Evolutionary conservation across 1,140 invertebrate genomes (phyloP).

Genomic region (Megalopta genalis): DNA sequence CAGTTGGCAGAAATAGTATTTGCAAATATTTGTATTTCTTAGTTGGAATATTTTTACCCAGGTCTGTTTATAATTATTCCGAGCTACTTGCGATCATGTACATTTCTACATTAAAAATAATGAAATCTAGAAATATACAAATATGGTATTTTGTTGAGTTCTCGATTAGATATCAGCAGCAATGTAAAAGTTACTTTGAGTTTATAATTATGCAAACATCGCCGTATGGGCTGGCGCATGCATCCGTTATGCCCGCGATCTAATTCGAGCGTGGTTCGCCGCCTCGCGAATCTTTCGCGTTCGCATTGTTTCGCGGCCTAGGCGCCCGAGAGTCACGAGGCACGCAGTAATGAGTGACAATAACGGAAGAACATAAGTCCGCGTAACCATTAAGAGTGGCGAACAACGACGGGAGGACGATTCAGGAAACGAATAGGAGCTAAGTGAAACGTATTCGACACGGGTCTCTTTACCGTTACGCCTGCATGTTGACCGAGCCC

Average conservation of each 20-base stretch:
- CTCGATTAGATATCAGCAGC: too few relatives aligned
- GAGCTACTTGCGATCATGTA: too few relatives aligned
- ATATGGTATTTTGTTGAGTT: too few relatives aligned
- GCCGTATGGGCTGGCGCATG: too few relatives aligned
- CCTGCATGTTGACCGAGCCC: slow-evolving; percentile 46
- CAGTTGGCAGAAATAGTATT: too few relatives aligned
- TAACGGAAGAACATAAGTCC: slow-evolving; percentile 18
- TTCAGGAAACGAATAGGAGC: slow-evolving; percentile 56
- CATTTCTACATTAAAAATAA: too few relatives aligned
- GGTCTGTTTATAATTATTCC: too few relatives aligned
- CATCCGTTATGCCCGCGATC: slow-evolving; percentile 2
- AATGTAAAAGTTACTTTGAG: too few relatives aligned
- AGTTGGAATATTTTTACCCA: too few relatives aligned
- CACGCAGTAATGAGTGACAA: slow-evolving; percentile 10
- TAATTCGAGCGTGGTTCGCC: background rate
- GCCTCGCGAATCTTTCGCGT: background rate
- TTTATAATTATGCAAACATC: too few relatives aligned
- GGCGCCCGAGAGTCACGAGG: background rate
- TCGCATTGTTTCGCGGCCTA: background rate
- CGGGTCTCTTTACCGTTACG: slow-evolving; percentile 64
- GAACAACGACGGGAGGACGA: slow-evolving; percentile 29
- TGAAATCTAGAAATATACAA: too few relatives aligned
- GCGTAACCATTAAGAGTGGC: slow-evolving; percentile 46
- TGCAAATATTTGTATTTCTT: too few relatives aligned
- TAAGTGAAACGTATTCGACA: slow-evolving; percentile 62